Base-by-base conservation (phyloP, 2,113 vertebrate genomes). In the Tetraodon nigroviridis region DNA sequence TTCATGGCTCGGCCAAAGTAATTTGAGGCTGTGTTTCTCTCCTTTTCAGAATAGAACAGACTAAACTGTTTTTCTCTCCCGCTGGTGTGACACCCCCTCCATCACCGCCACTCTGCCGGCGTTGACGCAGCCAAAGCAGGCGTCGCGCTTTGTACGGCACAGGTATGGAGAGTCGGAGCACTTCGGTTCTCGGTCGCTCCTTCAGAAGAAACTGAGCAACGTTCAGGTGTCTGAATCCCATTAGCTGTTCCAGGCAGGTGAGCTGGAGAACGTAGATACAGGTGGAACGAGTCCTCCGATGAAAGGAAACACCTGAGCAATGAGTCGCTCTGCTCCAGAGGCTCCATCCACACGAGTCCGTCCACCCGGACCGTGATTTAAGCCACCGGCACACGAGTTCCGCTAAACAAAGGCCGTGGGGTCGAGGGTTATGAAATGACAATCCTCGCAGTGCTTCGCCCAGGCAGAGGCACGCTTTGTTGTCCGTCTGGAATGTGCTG, bases 191-290 rank as follows among this genome's bases (percentile, higher is more conserved):
- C 12, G 8, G 32, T 37, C 32, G 8, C 11, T 3, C 12, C 11
- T 41, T 44, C 40, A 32, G 37, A 22, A 20, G 6, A 19, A 27
- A 24, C 22, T 37, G 13, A 17, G 15, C 6, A 55, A 5, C 15
- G 8, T 44, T 47, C 29, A 52, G 22, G 32, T 62, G 54, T 27
- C 15, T 45, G 15, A 40, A 2, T 52, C 16, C 22, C 11, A 0
- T 44, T 55, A 17, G 17, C 61, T 44, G 45, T 61, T 45, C 16
- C 7, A 62, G 49, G 8, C 32, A 12, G 8, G 32, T 37, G 32
- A 71, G 61, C 67, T 65, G 77, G 69, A 72, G 80, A 92, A 84
- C 92, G 92, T 92, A 88, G 90, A 86, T 92, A 90, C 93, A 90
- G 88, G 92, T 89, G 32, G 12, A 37, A 37, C 32, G 11, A 3